Percentiles rank a stretch among this genome's conserved stretches.
phyloP scores from a whole-genome alignment of 92 coral and sea anemone genomes.

The Chrysogorgia sp. region DNA sequence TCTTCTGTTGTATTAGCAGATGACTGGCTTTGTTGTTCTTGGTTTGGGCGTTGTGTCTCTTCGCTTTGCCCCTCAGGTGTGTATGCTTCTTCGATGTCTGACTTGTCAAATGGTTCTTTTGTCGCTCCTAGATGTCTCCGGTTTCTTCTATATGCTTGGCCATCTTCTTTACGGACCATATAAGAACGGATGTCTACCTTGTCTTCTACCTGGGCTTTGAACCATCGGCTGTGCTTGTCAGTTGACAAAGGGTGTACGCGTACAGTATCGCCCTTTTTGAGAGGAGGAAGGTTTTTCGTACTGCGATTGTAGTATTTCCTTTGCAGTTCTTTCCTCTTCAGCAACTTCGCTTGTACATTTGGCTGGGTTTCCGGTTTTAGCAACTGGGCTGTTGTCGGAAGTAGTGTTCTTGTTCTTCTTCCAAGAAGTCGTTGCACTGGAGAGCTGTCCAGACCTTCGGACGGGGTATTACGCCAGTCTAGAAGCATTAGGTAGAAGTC shows the following conservation, averaged over 20 bases:
- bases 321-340: no score
- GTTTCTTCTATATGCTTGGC: neutral
- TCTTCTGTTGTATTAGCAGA: no score
- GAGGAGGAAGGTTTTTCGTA: constrained; percentile 7
- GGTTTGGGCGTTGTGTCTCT: no score
- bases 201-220: neutral
- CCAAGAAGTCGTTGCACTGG: constrained; percentile 19
- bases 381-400: constrained; percentile 21
- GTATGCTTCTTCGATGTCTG: no score
- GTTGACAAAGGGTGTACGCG: neutral
- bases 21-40: no score
- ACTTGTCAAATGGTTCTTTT: neutral
- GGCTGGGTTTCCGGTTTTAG: constrained; percentile 32
- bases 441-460: constrained; percentile 27
- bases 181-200: constrained; percentile 8
- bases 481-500: constrained; percentile 25
- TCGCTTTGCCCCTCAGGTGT: no score
- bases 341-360: constrained; percentile 24
- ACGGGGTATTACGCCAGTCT: constrained; percentile 30
- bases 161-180: neutral
- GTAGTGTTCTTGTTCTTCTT: constrained; percentile 1
- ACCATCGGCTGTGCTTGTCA: neutral
- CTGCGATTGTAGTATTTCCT: constrained; percentile 24
- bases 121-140: neutral
- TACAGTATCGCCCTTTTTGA: neutral